Conservation (phyloP, 2,888 invertebrate species). For the Drosophila limbata region DNA sequence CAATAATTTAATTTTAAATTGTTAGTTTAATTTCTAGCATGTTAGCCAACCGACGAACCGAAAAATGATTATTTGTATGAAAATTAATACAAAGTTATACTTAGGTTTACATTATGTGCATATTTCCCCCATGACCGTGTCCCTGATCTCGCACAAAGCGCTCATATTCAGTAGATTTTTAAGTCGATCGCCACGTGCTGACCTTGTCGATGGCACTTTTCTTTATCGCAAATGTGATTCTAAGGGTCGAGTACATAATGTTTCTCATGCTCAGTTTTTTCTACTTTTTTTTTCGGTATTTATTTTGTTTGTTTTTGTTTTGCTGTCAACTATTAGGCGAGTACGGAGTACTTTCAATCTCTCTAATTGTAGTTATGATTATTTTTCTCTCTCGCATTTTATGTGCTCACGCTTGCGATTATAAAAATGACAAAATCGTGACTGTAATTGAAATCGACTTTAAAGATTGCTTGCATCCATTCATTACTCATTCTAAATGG, state of each 20-base stretch:
- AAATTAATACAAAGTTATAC: too few species aligned
- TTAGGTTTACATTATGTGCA: background rate
- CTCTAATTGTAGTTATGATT: constrained; percentile 12
- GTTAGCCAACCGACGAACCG: background rate
- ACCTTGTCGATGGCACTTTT: constrained; percentile 73
- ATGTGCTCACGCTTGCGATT: constrained; percentile 13
- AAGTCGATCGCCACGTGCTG: constrained; percentile 55
- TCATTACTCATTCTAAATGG: background rate
- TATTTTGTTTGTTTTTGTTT: constrained; percentile 19
- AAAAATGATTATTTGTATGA: too few species aligned
- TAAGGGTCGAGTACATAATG: constrained; percentile 62
- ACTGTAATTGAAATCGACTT: constrained; percentile 60
- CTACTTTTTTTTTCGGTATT: constrained; percentile 12
- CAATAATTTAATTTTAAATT: too few species aligned
- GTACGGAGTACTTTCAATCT: constrained; percentile 27
- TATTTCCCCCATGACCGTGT: constrained; percentile 10
- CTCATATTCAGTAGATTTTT: constrained; percentile 22
- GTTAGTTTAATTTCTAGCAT: background rate
- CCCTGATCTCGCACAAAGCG: constrained; percentile 14
- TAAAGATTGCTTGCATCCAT: constrained; percentile 25
- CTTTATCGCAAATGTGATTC: constrained; percentile 57
- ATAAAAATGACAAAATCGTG: constrained; percentile 48
- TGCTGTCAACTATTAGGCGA: background rate
- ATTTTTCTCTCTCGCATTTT: constrained; percentile 5
- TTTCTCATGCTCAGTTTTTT: constrained; percentile 26